A percentile compares a stretch with the other conserved stretches of the same genome.
Conservation (phyloP, 2,113 vertebrate genomes). For the Struthidea cinerea region DNA sequence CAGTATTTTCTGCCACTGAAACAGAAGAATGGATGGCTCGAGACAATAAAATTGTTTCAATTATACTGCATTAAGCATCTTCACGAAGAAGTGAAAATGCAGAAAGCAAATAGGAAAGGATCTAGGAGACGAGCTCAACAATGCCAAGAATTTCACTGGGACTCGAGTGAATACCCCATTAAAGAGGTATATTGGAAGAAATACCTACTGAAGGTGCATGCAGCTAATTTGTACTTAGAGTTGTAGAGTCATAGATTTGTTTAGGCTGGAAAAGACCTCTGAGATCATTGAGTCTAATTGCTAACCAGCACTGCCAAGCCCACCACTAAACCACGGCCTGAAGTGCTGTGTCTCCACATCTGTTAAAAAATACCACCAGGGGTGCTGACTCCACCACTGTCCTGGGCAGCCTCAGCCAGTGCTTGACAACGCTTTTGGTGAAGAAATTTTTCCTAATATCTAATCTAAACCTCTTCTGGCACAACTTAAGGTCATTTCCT, state of each 20-base stretch:
- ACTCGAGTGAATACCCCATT: neutral
- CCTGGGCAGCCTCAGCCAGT: neutral
- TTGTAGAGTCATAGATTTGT: neutral
- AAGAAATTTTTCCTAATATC: neutral
- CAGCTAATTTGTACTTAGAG: neutral
- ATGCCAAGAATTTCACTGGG: slow-evolving; percentile 34
- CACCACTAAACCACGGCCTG: neutral
- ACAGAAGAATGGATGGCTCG: slow-evolving; percentile 72
- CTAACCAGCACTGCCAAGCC: neutral
- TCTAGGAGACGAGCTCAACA: neutral
- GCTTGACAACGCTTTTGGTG: neutral
- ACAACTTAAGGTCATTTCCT: neutral
- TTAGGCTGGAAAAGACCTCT: neutral
- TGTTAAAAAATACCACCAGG: neutral
- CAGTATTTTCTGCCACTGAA: slow-evolving; percentile 78
- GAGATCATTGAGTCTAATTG: neutral
- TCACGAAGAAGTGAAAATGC: slow-evolving; percentile 58
- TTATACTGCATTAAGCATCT: slow-evolving; percentile 78
- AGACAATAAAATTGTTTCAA: slow-evolving; percentile 87
- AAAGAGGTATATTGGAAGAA: neutral
- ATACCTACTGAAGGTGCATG: neutral
- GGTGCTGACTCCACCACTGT: neutral
- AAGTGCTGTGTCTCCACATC: neutral
- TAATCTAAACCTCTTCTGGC: neutral
- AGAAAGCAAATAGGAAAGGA: slow-evolving; percentile 61